Base-by-base conservation (phyloP, 2,113 vertebrate species). In the Capreolus pygargus region DNA sequence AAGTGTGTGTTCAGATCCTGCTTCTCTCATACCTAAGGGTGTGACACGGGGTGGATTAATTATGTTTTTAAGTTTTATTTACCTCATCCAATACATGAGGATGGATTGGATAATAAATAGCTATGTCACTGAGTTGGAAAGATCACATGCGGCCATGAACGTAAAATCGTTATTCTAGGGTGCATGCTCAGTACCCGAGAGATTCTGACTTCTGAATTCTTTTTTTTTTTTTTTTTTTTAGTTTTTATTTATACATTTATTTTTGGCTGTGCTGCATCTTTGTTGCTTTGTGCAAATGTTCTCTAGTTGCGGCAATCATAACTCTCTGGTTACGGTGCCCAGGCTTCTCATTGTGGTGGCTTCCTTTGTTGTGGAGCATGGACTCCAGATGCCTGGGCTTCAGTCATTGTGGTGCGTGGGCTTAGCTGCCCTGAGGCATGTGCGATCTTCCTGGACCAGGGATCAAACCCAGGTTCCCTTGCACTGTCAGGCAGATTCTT, bases 341-440 rank as follows among this genome's bases (percentile, higher is more conserved):
- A 76, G 39, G 70, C 39, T 76, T 76, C 70, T 43, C 39, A 14
- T 0, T 14, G 11, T 15, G 23, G 23, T 27, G 23, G 39, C 70
- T 76, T 27, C 70, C 12, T 13, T 27, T 15, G 36, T 43, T 76
- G 23, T 76, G 70, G 39, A 76, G 39, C 11, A 1, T 76, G 39
- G 23, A 21, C 36, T 43, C 36, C 6, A 76, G 70, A 76, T 7
- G 23, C 39, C 7, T 43, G 23, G 70, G 70, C 39, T 76, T 15
- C 70, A 27, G 12, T 25, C 21, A 0, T 0, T 7, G 39, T 14
- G 23, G 39, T 27, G 12, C 1, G 0, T 43, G 39, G 70, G 23
- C 28, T 76, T 43, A 76, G 70, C 23, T 76, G 70, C 70, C 67
- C n/a, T 76, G 70, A 76, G 39, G 21, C 70, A 43, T 15, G 39